Base-by-base conservation (phyloP, 2,113 vertebrate species). In the Telmatochromis brichardi region DNA sequence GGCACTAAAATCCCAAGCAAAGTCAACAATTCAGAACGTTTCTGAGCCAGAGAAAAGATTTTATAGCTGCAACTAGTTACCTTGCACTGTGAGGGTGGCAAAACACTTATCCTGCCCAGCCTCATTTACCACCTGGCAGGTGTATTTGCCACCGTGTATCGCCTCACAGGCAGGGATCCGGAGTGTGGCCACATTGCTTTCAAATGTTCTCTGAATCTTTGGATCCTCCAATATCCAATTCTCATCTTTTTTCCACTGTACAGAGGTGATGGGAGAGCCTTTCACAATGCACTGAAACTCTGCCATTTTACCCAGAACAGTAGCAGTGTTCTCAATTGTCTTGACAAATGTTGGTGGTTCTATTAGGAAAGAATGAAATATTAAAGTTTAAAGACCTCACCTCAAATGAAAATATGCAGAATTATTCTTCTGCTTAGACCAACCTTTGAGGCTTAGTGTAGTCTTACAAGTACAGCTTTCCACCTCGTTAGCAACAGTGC, bases 231-330 rank as follows among this genome's bases (percentile, higher is more conserved):
- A 94, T 84, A 99, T 95, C 94, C 98, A 98, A 93, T 96, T 97
- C 86, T 99, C 98, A 90, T 98, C 98, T 95, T 98, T 99, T 85
- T 99, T 97, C 99, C 99, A 99, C 79, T 97, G 97, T 15, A 99
- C 95, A 78, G 97, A 97, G 81, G 99, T 94, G 13, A 97, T 97
- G 10, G 97, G 96, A 80, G 98, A 98, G 0, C 99, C 99, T 53
- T 86, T 92, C 86, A 99, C 86, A 0, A 94, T 17, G 6, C 98
- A 97, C 90, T 97, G 97, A 91, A 99, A 98, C 65, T 96, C 91
- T 28, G 97, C 97, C 6, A 95, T 92, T 83, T 97, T 96, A 93
- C 98, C 98, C 94, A 99, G 91, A 95, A 99, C 92, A 4, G 96
- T 96, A 31, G 96, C 97, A 54, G 96, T 26, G 2, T 98, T 98